These are phyloP conservation scores for Dicerorhinus sumatrensis DNA, from an alignment of 2,113 vertebrate species.

Conservation along the genomic window DNA sequence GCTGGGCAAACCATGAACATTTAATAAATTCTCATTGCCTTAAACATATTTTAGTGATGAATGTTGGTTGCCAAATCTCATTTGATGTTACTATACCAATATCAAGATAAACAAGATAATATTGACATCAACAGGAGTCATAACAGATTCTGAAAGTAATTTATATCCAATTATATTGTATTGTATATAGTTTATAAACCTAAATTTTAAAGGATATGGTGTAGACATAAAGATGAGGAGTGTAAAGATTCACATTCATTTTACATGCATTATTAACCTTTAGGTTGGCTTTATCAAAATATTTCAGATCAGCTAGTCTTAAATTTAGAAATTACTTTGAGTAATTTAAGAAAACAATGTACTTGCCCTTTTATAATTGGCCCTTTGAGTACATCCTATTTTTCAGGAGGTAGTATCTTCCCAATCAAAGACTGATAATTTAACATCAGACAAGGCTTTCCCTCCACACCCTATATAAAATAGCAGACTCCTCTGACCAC, in stretches of 20 bases:
- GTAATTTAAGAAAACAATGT: slow-evolving; percentile 27
- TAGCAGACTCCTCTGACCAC: not conserved
- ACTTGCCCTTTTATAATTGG: slow-evolving; percentile 51
- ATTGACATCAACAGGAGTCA: not conserved
- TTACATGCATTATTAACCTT: slow-evolving; percentile 40
- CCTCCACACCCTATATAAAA: not conserved
- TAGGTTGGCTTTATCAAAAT: slow-evolving; percentile 18
- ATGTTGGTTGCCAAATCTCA: not conserved
- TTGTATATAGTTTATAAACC: not conserved
- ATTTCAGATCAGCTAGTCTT: slow-evolving; percentile 37
- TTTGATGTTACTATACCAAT: not conserved
- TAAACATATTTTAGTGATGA: slow-evolving; percentile 17
- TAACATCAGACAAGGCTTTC: not conserved
- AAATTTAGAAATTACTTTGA: slow-evolving; percentile 26
- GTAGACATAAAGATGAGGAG: not conserved
- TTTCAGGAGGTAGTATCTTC: not conserved
- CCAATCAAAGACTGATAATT: slow-evolving; percentile 13
- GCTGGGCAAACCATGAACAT: not conserved
- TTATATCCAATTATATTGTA: not conserved
- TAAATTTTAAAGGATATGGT: not conserved
- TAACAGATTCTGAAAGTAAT: slow-evolving; percentile 1
- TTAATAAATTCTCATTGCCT: not conserved
- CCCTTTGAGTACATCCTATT: slow-evolving; percentile 6
- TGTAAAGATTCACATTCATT: slow-evolving; percentile 5
- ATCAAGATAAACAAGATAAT: not conserved